Conservation (phyloP, 1,140 invertebrate genomes). For the Atta texana region DNA sequence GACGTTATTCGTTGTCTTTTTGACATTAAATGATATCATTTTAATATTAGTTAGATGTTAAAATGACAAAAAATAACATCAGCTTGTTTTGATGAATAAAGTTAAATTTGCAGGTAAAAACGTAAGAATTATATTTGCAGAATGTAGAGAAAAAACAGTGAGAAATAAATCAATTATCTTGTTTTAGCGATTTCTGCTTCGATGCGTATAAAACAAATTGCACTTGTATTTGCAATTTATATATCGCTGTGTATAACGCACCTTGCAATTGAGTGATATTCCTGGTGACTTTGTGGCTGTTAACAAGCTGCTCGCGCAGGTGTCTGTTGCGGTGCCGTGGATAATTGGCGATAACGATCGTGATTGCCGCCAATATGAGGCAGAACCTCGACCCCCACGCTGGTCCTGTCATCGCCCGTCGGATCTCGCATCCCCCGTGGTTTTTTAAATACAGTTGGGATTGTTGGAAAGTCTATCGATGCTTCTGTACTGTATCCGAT, state of each 20-base stretch:
- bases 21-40: too few relatives aligned
- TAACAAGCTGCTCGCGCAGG: constrained; percentile 73
- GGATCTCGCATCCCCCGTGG: constrained; percentile 82
- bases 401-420: constrained; percentile 81
- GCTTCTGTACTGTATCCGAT: not conserved
- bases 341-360: constrained; percentile 82
- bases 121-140: not conserved
- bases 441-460: constrained; percentile 59
- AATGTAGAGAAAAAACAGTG: not conserved
- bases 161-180: not conserved
- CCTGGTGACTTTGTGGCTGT: constrained; percentile 65
- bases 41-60: too few relatives aligned
- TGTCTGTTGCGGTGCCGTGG: constrained; percentile 78
- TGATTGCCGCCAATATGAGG: constrained; percentile 80
- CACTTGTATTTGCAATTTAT: not conserved
- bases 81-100: too few relatives aligned
- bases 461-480: constrained; percentile 44
- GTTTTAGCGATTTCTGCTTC: not conserved
- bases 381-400: constrained; percentile 82
- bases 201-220: not conserved
- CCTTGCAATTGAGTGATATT: constrained; percentile 79
- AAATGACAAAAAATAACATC: too few relatives aligned
- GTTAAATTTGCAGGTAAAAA: constrained; percentile 19
- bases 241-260: constrained; percentile 70
- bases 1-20: too few relatives aligned